Base-by-base conservation (phyloP, 1,140 invertebrate genomes). In the Drosophila ironensis region DNA sequence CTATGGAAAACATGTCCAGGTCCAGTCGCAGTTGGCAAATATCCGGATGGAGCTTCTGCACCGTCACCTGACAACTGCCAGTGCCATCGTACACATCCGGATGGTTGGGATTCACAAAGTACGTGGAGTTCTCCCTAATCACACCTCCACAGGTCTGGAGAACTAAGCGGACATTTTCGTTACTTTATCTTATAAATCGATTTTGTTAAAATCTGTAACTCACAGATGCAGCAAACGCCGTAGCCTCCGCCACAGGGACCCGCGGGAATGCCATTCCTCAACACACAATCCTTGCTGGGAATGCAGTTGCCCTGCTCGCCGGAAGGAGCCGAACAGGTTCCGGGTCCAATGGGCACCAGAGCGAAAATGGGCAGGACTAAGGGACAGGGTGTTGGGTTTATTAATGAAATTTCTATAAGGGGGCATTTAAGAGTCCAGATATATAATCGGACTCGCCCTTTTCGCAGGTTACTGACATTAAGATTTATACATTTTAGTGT, bases 21-120 rank as follows among this genome's bases (percentile, higher is more conserved):
- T 97, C 95, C 57, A 97, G 88, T 72, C 95, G 95, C 80, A 96
- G 93, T 87, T 97, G 96, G 76, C 96, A 97, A 6, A 97, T 93
- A 70, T 95, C 94, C 0, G 93, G 92, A 84, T 94, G 92, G 4
- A 93, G 91, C 88, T 97, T 97, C 27, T 95, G 88, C 8, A 97
- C 90, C 0, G 95, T 96, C 0, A 97, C 91, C 81, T 97, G 96
- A 76, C 96, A 97, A 7, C 95, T 96, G 3, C 95, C 94, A 0
- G 95, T 95, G 0, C 92, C 94, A 66, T 96, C 94, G 60, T 93
- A 96, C 1, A 91, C 82, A 6, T 93, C 92, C 1, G 96, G 96
- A 90, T 95, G 96, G 53, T 94, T 94, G 7, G 91, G 91, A 88
- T 96, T 96, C 3, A 96, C 95, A 76, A 97, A 97, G 81, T 96